Conservation (phyloP, 2,888 invertebrate species). For the Mycogona germanica region DNA sequence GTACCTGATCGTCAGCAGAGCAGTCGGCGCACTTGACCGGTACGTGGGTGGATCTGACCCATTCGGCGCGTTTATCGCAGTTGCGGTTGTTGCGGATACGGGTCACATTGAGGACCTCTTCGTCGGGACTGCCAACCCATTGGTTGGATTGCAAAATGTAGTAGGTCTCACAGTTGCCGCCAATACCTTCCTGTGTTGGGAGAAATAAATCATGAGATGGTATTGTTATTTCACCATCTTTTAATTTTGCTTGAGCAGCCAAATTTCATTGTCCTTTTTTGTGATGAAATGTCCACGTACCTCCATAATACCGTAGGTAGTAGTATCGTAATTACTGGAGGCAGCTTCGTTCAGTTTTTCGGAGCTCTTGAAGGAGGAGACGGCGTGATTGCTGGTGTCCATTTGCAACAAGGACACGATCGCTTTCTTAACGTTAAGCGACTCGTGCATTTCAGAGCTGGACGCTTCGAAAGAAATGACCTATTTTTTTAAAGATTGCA, state of each 20-base stretch:
- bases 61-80: background rate
- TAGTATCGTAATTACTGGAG: too few relatives aligned
- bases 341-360: background rate
- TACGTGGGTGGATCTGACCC: constrained; percentile 7
- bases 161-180: background rate
- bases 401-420: background rate
- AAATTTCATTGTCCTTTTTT: too few relatives aligned
- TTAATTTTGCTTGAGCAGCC: too few relatives aligned
- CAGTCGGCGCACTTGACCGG: constrained; percentile 9
- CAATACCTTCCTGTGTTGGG: constrained; percentile 7
- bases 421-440: background rate
- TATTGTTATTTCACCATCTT: too few relatives aligned
- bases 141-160: background rate
- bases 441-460: background rate
- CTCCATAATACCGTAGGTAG: too few relatives aligned
- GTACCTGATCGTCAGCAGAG: constrained; percentile 5
- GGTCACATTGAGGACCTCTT: constrained; percentile 7
- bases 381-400: background rate
- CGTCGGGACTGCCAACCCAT: background rate
- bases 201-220: too few relatives aligned
- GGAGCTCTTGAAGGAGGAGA: background rate
- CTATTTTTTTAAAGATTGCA: too few relatives aligned
- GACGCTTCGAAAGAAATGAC: background rate
- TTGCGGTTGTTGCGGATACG: background rate
- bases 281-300: background rate